These are phyloP conservation scores for Equus przewalskii DNA, from an alignment of 2,113 vertebrate genomes.

Conservation along the genomic window DNA sequence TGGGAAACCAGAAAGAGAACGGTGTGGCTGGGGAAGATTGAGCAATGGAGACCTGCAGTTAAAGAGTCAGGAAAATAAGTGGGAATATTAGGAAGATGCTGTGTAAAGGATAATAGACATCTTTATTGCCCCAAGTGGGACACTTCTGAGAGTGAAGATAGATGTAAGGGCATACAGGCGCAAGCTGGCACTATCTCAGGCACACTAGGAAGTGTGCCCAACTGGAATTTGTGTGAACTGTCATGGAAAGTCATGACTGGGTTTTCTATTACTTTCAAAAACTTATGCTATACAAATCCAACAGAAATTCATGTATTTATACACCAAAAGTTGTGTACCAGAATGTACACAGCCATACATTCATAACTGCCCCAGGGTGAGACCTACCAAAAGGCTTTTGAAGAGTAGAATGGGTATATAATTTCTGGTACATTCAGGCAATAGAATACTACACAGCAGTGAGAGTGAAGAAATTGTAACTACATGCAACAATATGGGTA, in stretches of 20 bases:
- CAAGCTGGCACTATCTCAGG: too few relatives aligned
- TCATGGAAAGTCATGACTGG: not conserved
- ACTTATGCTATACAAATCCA: not conserved
- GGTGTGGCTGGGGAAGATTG: not conserved
- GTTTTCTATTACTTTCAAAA: not conserved
- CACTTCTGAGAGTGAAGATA: not conserved
- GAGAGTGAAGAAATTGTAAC: not conserved
- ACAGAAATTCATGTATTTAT: not conserved
- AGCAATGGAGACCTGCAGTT: not conserved
- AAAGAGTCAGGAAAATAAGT: not conserved
- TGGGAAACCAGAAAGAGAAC: not conserved
- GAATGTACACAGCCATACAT: accelerated
- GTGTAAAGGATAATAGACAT: not conserved
- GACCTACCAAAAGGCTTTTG: not conserved
- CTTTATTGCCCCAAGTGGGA: not conserved
- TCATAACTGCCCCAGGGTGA: not conserved
- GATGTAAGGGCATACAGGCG: not conserved
- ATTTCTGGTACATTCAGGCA: not conserved
- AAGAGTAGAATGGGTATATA: not conserved
- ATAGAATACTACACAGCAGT: too few relatives aligned
- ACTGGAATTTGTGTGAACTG: not conserved
- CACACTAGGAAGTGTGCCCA: not conserved
- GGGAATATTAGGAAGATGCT: not conserved
- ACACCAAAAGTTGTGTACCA: not conserved
- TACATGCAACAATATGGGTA: not conserved